Evolutionary conservation across 2,113 vertebrate genomes (phyloP), one percentile per base, ranked within the genome.

Genomic region (Bos taurus): DNA sequence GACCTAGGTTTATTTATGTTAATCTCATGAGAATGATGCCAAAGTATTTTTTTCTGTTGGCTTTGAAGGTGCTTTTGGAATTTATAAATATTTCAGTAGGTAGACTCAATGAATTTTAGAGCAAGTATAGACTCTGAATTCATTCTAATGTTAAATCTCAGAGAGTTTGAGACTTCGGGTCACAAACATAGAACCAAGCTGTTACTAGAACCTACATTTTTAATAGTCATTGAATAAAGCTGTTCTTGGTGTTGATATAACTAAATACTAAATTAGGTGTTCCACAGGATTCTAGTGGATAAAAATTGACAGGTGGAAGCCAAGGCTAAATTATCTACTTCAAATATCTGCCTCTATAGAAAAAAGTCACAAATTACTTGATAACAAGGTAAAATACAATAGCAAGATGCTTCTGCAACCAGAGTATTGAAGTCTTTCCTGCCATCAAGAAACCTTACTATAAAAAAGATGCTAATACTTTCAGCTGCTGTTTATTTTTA

Each of bases 31-130:
- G 80, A 96, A 95, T 94, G 17, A 64, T 88, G 84, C 36, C 80
- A 77, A 90, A 74, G 2, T 40, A 25, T 50, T 84, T 97, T 98
- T 54, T 78, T 23, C 83, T 96, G 13, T 91, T 93, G 80, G 25
- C 50, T 95, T 96, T 90, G 52, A 56, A 90, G 21, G 36, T 80
- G 46, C 4, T 91, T 83, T 92, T 40, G 43, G 56, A 80, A 50
- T 60, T 94, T 90, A 91, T 95, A 96, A 91, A 91, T 97, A 95
- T 93, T 97, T 93, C 60, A 91, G 62, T 95, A 89, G 48, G 50
- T 52, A 52, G 26, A 95, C 57, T n/a, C 23, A 80, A 40, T 90
- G 83, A 94, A 33, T 89, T 94, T 98, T 94, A 97, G 60, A 90
- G 15, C 67, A 90, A 30, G 40, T 57, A 92, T 74, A 78, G 33